Evolutionary conservation across 2,797 vertebrate genomes (phyloP).

Genomic region (Carduelis carduelis): DNA sequence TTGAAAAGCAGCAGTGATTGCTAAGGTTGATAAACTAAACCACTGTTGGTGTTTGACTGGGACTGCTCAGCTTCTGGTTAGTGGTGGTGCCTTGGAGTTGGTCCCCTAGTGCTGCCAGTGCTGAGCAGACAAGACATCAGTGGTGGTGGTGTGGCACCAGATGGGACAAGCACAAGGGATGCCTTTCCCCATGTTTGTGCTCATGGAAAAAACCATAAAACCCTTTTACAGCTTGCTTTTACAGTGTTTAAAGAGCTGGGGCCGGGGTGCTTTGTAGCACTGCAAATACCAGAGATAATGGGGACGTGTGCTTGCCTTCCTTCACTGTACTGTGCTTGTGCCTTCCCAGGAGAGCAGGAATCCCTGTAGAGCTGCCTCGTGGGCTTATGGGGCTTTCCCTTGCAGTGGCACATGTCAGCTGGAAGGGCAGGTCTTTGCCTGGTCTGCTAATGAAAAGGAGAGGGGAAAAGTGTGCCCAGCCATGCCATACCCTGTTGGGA

Average conservation of each 20-base stretch:
- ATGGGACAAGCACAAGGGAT: neutral
- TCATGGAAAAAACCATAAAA: neutral
- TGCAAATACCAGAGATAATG: neutral
- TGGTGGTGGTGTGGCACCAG: neutral
- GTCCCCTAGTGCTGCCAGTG: neutral
- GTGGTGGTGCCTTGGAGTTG: neutral
- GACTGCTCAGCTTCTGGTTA: neutral
- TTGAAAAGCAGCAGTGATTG: neutral
- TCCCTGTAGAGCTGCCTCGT: neutral
- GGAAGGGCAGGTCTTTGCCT: neutral
- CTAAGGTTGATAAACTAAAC: neutral
- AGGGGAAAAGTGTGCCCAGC: neutral
- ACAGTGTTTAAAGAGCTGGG: neutral
- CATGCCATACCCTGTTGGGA: neutral
- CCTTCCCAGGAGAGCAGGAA: neutral
- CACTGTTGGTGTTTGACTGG: neutral
- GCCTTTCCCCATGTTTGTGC: neutral
- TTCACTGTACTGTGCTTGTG: rapidly evolving
- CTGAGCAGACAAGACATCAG: rapidly evolving
- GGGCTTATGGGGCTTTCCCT: neutral
- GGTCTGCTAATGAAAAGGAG: neutral
- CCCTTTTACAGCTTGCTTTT: neutral
- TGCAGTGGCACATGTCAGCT: neutral
- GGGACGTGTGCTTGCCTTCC: neutral
- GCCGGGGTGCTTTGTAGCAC: neutral